Base-by-base conservation (phyloP, 2,888 invertebrate species). In the Drosophila anceps region DNA sequence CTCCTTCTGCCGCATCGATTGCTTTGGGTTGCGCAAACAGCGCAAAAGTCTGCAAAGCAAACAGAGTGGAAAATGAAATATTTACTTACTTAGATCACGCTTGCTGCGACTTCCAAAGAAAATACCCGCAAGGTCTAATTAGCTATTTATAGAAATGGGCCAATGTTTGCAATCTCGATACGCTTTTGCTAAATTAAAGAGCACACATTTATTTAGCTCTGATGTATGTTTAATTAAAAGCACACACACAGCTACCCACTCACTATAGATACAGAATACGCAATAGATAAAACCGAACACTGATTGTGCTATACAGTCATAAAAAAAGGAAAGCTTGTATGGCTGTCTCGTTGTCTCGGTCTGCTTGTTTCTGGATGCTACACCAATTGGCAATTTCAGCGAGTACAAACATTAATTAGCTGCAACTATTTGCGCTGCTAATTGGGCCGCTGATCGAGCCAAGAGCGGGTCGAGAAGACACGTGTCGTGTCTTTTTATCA, bases 11-110 rank as follows among this genome's bases (percentile, higher is more conserved):
- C 68, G 69, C 24, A 84, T n/a, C 13, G 83, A 78, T 20, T 81
- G 78, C 68, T 83, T 83, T 1, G 90, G 76, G 39, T 79, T 81
- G 69, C 92, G 90, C 76, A 93, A 86, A 75, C 92, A 93, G 68
- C 92, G 90, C 73, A 93, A 84, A 90, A 93, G 91, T 91, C 93
- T 93, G 76, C 27, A 91, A 55, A 37, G 43, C 39, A 63, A 70
- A 65, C 41, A 64, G n/a, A 67, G 46, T 41, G 66, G 12, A 62
- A 39, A 39, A 54, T 54, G 35, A 63, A 53, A 63, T 73, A 70
- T 73, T 79, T 76, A 35, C 50, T 69, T 54, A 51, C 53, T 61
- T 54, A 31, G 50, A 61, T 54, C 27, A 33, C 33, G 51, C 61
- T 29, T 53, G 65, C 46, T 65, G 46, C 51, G 66, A 84, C 79